These are phyloP conservation scores for Sacculina carcini DNA, from an alignment of 2,888 invertebrate species.

Conservation along the genomic window DNA sequence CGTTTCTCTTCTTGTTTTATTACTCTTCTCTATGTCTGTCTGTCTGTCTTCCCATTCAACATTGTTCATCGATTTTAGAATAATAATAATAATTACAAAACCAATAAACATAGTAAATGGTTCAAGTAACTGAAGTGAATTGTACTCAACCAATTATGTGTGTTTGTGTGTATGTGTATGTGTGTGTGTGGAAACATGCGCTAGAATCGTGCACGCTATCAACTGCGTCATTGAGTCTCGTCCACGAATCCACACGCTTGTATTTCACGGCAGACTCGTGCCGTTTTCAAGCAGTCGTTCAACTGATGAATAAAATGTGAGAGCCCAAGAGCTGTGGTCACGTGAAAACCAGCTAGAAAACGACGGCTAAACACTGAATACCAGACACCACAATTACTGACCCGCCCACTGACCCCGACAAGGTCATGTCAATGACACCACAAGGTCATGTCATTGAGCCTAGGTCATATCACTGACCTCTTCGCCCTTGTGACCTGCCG, in stretches of 20 bases:
- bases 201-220: background rate
- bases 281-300: background rate
- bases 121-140: background rate
- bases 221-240: background rate
- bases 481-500: slow-evolving; percentile 64
- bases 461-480: slow-evolving; percentile 35
- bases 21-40: too few relatives aligned
- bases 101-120: background rate
- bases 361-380: too few relatives aligned
- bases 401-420: too few relatives aligned
- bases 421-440: too few relatives aligned
- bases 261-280: background rate
- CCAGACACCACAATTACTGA: too few relatives aligned
- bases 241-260: background rate
- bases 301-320: too few relatives aligned
- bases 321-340: too few relatives aligned
- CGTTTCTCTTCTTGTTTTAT: too few relatives aligned
- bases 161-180: background rate
- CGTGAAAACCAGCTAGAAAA: too few relatives aligned
- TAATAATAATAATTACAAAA: slow-evolving; percentile 1
- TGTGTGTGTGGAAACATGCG: background rate
- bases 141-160: background rate
- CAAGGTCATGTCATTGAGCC: background rate
- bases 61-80: too few relatives aligned
- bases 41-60: too few relatives aligned